A percentile compares a stretch with the other conserved stretches of the same genome.
These are phyloP conservation scores for Macrotis lagotis DNA, from an alignment of 2,113 vertebrate genomes.

Conservation along the genomic window DNA sequence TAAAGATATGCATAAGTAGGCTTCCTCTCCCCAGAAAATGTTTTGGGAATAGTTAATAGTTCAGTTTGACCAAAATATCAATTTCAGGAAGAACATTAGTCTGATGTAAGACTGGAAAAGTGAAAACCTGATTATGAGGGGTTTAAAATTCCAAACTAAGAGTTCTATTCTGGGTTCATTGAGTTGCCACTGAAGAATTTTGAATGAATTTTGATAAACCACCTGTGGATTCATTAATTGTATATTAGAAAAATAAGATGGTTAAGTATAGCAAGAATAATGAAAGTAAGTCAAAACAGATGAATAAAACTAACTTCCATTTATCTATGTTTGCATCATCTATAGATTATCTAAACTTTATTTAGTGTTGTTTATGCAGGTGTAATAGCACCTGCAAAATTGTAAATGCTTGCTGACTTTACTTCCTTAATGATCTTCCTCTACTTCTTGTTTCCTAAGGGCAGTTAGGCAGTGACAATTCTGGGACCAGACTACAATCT, in stretches of 20 bases:
- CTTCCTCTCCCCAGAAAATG: not conserved
- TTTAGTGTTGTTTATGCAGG: not conserved
- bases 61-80: not conserved
- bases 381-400: not conserved
- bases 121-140: not conserved
- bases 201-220: not conserved
- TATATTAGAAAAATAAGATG: not conserved
- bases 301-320: not conserved
- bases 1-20: not conserved
- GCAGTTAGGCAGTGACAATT: not conserved
- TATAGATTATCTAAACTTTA: not conserved
- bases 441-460: not conserved
- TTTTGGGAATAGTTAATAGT: not conserved
- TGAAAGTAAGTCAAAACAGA: not conserved
- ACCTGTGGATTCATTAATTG: not conserved
- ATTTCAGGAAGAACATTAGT: not conserved
- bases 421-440: not conserved
- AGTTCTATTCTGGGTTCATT: not conserved
- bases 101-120: not conserved
- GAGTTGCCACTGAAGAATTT: not conserved
- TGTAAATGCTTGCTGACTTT: not conserved
- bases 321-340: not conserved
- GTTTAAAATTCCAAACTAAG: not conserved
- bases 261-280: not conserved
- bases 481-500: not conserved